A percentile compares a stretch with the other conserved stretches of the same genome.
These are phyloP conservation scores for Hepsetus odoe DNA, from an alignment of 2,113 vertebrate species.

Conservation along the genomic window DNA sequence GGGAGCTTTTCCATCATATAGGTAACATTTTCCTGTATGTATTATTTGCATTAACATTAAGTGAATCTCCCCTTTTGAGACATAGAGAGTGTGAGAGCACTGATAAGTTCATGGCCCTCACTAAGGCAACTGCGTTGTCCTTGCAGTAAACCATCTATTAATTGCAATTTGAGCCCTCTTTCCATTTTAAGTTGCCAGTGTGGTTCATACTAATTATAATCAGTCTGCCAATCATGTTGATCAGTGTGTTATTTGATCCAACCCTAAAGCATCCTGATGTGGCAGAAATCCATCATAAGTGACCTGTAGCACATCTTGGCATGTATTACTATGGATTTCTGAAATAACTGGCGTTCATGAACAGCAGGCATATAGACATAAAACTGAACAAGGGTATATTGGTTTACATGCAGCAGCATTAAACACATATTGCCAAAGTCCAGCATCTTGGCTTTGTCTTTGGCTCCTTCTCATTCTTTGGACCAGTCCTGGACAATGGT, in stretches of 20 bases:
- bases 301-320: conserved; percentile 37
- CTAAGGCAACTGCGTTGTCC: not conserved
- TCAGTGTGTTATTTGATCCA: conserved; percentile 26
- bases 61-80: not conserved
- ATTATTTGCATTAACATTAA: not conserved
- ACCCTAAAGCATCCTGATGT: not conserved
- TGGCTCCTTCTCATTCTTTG: conserved; percentile 33
- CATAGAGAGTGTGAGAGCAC: not conserved
- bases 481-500: conserved; percentile 39
- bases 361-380: conserved; percentile 40
- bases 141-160: conserved; percentile 2
- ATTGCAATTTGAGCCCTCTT: conserved; percentile 33
- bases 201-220: conserved; percentile 34
- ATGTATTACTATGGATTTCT: conserved; percentile 24
- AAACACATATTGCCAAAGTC: conserved; percentile 46
- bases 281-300: conserved; percentile 30
- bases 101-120: not conserved
- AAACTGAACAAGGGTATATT: conserved; percentile 27
- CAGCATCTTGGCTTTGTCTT: conserved; percentile 31
- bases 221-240: conserved; percentile 24
- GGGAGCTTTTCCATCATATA: too few species aligned
- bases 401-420: conserved; percentile 33
- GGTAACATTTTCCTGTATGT: not conserved
- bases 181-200: conserved; percentile 5
- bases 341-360: conserved; percentile 31